A percentile compares a stretch with the other conserved stretches of the same genome.
Evolutionary conservation across 2,888 invertebrate species (phyloP).

Genomic region (Conistra vaccinii): DNA sequence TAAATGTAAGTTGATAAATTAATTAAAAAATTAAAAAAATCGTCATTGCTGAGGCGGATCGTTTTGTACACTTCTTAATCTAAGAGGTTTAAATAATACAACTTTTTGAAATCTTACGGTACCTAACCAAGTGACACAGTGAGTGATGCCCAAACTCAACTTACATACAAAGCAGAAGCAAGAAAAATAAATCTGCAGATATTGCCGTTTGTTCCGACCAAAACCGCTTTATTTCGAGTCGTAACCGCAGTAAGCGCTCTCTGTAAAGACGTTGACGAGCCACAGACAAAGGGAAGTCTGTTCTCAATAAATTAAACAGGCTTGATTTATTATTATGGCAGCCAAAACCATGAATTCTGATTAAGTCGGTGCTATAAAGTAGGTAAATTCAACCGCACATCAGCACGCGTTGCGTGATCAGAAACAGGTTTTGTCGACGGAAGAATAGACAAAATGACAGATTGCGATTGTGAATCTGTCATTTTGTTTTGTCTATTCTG

Average conservation of each 20-base stretch:
- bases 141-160: neutral
- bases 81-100: too few relatives aligned
- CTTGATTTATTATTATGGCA: slow-evolving; percentile 17
- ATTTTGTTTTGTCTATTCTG: too few relatives aligned
- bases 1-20: too few relatives aligned
- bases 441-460: too few relatives aligned
- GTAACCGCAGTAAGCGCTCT: slow-evolving; percentile 6
- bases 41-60: too few relatives aligned
- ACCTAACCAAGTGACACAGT: neutral
- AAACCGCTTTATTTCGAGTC: slow-evolving; percentile 8
- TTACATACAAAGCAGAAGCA: neutral
- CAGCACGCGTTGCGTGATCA: too few relatives aligned
- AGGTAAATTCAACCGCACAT: neutral
- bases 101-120: too few relatives aligned
- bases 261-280: slow-evolving; percentile 28
- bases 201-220: neutral
- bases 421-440: too few relatives aligned
- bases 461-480: too few relatives aligned
- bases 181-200: neutral
- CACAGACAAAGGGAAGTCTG: slow-evolving; percentile 22
- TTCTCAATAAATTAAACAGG: slow-evolving; percentile 17
- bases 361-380: neutral
- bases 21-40: too few relatives aligned
- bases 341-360: slow-evolving; percentile 16
- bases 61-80: too few relatives aligned